Evolutionary conservation across 30 jellyfish, hydroid and myxozoan species (phyloP).

Genomic region (Euphysa ruthae): DNA sequence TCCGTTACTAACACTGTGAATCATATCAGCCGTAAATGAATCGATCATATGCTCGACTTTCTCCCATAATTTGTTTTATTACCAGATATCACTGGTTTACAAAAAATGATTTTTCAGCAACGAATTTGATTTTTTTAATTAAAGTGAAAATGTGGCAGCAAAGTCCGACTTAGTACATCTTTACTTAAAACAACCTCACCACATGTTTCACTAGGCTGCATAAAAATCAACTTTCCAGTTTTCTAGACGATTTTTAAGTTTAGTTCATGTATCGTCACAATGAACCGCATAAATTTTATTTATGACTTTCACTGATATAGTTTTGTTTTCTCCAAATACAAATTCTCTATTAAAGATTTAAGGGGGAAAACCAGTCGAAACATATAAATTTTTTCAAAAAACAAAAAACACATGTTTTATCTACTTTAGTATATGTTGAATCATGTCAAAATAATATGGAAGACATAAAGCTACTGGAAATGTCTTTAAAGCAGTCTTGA

Average conservation of each 20-base stretch:
- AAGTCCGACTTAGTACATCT: background rate
- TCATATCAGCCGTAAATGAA: conserved; percentile 13
- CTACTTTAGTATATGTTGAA: too few relatives aligned
- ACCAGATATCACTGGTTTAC: conserved; percentile 24
- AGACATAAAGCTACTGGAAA: too few relatives aligned
- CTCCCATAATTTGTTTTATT: background rate
- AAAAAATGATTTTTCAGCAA: background rate
- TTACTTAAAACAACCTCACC: conserved; percentile 22
- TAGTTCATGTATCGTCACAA: conserved; percentile 8
- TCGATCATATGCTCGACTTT: conserved; percentile 9
- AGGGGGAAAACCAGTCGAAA: too few relatives aligned
- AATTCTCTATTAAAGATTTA: too few relatives aligned
- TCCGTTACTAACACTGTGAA: conserved; percentile 25
- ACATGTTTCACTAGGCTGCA: conserved; percentile 6
- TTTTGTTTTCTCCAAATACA: background rate
- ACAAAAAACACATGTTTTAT: too few relatives aligned
- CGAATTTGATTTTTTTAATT: background rate
- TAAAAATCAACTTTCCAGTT: conserved; percentile 2
- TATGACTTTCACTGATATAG: conserved; percentile 1
- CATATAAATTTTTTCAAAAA: too few relatives aligned
- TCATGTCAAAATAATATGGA: too few relatives aligned
- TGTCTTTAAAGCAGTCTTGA: too few relatives aligned
- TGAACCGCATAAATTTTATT: conserved; percentile 20
- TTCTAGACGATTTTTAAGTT: conserved; percentile 1
- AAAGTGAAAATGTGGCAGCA: background rate